These are phyloP conservation scores for Andrena dorsata DNA, from an alignment of 2,888 invertebrate species.

Conservation along the genomic window DNA sequence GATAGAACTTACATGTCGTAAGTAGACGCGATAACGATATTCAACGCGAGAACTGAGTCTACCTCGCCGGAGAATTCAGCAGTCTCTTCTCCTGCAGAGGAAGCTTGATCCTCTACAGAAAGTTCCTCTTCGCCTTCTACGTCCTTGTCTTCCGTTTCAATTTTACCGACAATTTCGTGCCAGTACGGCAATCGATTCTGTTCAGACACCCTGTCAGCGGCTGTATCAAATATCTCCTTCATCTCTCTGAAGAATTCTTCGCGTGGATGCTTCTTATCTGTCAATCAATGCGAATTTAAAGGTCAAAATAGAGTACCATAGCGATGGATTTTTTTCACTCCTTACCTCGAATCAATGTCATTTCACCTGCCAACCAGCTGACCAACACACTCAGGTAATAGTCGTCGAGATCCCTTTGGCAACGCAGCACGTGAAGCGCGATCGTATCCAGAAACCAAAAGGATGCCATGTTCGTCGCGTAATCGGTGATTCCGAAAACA, in stretches of 20 bases:
- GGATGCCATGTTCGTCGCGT: conserved; percentile 53
- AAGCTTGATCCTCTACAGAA: neutral
- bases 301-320: neutral
- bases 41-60: conserved; percentile 53
- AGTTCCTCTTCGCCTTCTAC: conserved; percentile 5
- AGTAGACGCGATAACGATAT: conserved; percentile 72
- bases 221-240: conserved; percentile 64
- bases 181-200: conserved; percentile 69
- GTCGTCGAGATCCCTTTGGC: conserved; percentile 63
- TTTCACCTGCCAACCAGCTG: conserved; percentile 78
- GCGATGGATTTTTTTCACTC: neutral
- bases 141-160: neutral
- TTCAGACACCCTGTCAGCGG: conserved; percentile 54
- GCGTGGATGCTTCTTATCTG: conserved; percentile 68
- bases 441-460: conserved; percentile 86
- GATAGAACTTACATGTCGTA: conserved; percentile 71
- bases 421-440: conserved; percentile 76
- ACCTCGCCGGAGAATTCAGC: conserved; percentile 5
- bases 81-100: neutral
- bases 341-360: conserved; percentile 73
- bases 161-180: conserved; percentile 60
- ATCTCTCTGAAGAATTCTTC: conserved; percentile 74
- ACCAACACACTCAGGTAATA: conserved; percentile 68
- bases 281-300: neutral
- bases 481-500: conserved; percentile 49